Evolutionary conservation across 2,113 vertebrate genomes (phyloP), one percentile per base, ranked within the genome.

Genomic region (Opisthocomus hoazin): DNA sequence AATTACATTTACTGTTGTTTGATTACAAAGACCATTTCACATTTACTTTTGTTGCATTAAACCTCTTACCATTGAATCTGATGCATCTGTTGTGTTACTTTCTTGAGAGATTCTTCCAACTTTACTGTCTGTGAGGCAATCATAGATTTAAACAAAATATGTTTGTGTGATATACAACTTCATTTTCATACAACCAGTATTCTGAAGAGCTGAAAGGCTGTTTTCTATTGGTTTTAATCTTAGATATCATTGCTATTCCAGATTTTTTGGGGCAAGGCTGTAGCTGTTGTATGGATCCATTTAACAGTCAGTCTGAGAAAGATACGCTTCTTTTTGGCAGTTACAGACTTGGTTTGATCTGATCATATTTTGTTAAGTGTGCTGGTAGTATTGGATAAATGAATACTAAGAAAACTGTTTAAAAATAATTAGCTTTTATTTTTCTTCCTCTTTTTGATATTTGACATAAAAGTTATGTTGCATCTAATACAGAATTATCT

Each of bases 71-170:
- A 92, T 82, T 98, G 97, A 45, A 98, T 92, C 82, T 98, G 97
- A 66, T 99, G 98, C 45, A 98, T 97, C 93, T 98, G 98, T 82
- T 98, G 97, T 71, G 97, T 97, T 73, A 98, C 97, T 94, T 98
- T 98, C 92, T 97, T 95, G n/a, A 98, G 94, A 34, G 96, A 92
- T 16, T 98, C 98, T 85, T 99, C 98, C 85, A 99, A 89, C 96
- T 98, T 98, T 37, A 96, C 93, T 69, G 95, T 98, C 99, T 99
- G 96, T 68, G 48, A 82, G 45, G 88, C 15, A 96, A 95, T 19
- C 6, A 85, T 10, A 96, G 60, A 78, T 56, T 77, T 74, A 71
- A 82, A 58, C 4, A 50, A 53, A 70, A 15, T 50, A 48, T 46
- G 7, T 70, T 90, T 39, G 64, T 46, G 30, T 63, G 56, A 82